phyloP scores from a whole-genome alignment of 2,888 invertebrate species.

The Drosophila nigricruria region DNA sequence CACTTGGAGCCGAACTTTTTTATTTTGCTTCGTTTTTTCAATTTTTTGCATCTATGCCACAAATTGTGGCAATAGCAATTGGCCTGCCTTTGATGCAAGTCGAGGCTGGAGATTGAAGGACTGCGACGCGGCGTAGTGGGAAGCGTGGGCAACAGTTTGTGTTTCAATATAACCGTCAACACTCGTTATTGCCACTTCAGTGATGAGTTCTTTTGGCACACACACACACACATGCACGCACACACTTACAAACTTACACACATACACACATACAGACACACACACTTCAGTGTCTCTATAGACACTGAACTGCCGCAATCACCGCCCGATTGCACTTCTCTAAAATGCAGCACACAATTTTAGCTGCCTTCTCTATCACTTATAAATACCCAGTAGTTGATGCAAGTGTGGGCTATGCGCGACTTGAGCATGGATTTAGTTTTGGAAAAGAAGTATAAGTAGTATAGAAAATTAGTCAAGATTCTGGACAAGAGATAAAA shows the following conservation, averaged over 20 bases:
- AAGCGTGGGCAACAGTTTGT: constrained; percentile 37
- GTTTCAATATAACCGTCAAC: constrained; percentile 69
- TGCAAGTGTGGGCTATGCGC: background rate
- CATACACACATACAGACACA: constrained; percentile 9
- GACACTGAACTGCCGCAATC: constrained; percentile 31
- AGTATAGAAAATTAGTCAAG: no score
- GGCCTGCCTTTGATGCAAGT: constrained; percentile 51
- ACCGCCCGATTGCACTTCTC: constrained; percentile 52
- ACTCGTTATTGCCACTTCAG: constrained; percentile 75
- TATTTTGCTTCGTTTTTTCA: background rate
- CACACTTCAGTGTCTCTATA: constrained; percentile 15
- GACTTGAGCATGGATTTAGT: background rate
- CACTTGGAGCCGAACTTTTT: constrained; percentile 17
- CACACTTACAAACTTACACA: constrained; percentile 18
- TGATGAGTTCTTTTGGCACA: constrained; percentile 52
- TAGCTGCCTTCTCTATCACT: constrained; percentile 30
- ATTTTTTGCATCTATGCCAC: constrained; percentile 33
- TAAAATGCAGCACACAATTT: constrained; percentile 66
- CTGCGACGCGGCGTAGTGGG: background rate
- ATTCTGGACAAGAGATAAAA: background rate
- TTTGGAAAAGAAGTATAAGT: background rate
- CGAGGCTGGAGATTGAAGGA: background rate
- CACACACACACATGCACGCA: constrained; percentile 1
- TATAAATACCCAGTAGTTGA: constrained; percentile 27
- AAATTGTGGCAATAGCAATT: constrained; percentile 44